These are phyloP conservation scores for Lepus oiostolus DNA, from an alignment of 2,797 vertebrate genomes.

Conservation along the genomic window DNA sequence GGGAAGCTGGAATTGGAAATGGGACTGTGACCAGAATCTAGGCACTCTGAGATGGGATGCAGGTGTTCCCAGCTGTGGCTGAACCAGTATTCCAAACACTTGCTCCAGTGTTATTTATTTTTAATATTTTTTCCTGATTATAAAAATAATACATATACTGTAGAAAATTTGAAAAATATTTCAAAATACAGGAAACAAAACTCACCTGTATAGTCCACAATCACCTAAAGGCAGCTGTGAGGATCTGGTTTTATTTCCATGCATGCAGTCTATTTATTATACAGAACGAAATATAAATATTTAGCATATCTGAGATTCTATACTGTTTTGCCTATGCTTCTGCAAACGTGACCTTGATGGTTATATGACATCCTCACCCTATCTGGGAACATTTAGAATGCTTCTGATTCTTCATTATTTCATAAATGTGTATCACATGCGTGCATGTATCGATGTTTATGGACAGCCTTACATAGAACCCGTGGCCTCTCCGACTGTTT, in stretches of 20 bases:
- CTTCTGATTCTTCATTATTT: background rate
- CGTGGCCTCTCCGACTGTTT: background rate
- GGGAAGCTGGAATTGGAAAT: too few species aligned
- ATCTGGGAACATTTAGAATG: background rate
- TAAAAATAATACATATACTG: background rate
- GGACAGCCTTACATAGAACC: background rate
- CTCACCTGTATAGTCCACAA: background rate
- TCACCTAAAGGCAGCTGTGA: background rate
- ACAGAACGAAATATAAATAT: background rate
- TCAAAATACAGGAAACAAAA: conserved; percentile 32
- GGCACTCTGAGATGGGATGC: too few species aligned
- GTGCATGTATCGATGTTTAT: background rate
- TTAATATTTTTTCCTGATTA: background rate
- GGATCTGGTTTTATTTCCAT: background rate
- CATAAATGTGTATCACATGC: too few species aligned
- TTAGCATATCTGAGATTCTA: background rate
- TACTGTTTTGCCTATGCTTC: background rate
- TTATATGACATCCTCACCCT: background rate
- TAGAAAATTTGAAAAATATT: background rate
- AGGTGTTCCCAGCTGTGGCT: too few species aligned
- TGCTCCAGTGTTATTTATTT: too few species aligned
- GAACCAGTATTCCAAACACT: too few species aligned
- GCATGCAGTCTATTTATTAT: background rate
- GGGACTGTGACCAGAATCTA: too few species aligned
- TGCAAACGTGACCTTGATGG: conserved; percentile 1